Evolutionary conservation across 2,888 invertebrate genomes (phyloP), one percentile per base, ranked within the genome.

Genomic region (Hirtodrosophila confusa): DNA sequence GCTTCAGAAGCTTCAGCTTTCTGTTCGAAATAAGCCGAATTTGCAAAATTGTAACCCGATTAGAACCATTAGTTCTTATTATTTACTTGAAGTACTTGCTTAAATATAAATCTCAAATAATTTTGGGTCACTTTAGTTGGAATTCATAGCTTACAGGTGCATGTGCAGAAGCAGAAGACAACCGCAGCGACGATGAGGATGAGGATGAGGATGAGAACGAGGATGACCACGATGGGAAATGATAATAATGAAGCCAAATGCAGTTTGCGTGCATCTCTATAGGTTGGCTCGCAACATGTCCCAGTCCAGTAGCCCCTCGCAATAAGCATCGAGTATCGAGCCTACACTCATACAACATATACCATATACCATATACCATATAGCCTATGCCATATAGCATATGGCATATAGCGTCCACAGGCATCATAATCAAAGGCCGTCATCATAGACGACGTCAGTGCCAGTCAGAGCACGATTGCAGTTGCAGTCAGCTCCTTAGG

Each of bases 361-460:
- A 44, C 27, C 47, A 53, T 29, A 31, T 17, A 47, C 29, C 47
- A 53, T 29, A 31, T 17, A 47, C 29, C 6, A 6, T 27, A 27
- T 27, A 27, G 6, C 2, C 6, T 5, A 5, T 40, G 29, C 12
- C 51, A 64, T 64, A 75, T 67, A 31, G 50, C 60, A 69, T 48
- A 66, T 65, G 53, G 45, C 60, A 44, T 31, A 31, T 31, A 40
- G 47, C 69, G 69, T 69, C 31, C 31, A 31, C 4, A 9, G 78
- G 73, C 75, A 79, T 79, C 79, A 79, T 79, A 82, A 79, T 79
- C 79, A 79, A 72, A 69, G 82, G 76, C 79, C 79, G 79, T 79
- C 79, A 79, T 76, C 75, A 77, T 71, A 71, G 78, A 71, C 69
- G 73, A 63, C 63, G 61, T 66, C 70, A 65, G 70, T 70, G 48